These are phyloP conservation scores for Protonemura montana DNA, from an alignment of 2,888 invertebrate genomes.

Conservation along the genomic window DNA sequence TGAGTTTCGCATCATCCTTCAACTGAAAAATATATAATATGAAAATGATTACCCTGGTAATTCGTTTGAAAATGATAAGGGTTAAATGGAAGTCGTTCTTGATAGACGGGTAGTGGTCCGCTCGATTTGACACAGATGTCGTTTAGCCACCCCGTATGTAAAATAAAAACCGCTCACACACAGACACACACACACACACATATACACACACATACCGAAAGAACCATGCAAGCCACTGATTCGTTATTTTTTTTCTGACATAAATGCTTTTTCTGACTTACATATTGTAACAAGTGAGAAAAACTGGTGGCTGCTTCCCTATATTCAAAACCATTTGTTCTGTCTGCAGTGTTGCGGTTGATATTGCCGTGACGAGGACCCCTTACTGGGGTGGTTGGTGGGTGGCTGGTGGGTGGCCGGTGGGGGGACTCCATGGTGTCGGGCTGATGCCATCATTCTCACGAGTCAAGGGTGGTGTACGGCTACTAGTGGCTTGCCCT, in stretches of 20 bases:
- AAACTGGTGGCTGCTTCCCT: background rate
- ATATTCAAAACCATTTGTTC: conserved; percentile 28
- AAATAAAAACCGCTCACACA: background rate
- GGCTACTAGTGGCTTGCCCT: background rate
- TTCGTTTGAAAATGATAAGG: background rate
- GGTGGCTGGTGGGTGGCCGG: too few relatives aligned
- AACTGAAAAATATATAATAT: conserved; percentile 12
- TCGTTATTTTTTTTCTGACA: background rate
- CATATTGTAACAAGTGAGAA: conserved; percentile 26
- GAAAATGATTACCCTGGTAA: background rate
- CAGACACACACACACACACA: too few relatives aligned
- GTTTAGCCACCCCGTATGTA: background rate
- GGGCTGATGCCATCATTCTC: conserved; percentile 14
- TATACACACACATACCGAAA: background rate
- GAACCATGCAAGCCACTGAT: background rate
- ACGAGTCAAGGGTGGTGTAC: background rate
- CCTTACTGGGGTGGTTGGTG: too few relatives aligned
- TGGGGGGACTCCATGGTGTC: too few relatives aligned
- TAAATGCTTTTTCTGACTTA: conserved; percentile 7
- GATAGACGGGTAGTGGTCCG: background rate
- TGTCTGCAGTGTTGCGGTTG: conserved; percentile 3
- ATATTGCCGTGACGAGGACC: background rate
- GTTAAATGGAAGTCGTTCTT: background rate
- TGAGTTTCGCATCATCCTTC: background rate
- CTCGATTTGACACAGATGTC: conserved; percentile 7